A percentile compares a stretch with the other conserved stretches of the same genome.
phyloP scores from a whole-genome alignment of 2,797 vertebrate genomes.

The Artibeus jamaicensis region DNA sequence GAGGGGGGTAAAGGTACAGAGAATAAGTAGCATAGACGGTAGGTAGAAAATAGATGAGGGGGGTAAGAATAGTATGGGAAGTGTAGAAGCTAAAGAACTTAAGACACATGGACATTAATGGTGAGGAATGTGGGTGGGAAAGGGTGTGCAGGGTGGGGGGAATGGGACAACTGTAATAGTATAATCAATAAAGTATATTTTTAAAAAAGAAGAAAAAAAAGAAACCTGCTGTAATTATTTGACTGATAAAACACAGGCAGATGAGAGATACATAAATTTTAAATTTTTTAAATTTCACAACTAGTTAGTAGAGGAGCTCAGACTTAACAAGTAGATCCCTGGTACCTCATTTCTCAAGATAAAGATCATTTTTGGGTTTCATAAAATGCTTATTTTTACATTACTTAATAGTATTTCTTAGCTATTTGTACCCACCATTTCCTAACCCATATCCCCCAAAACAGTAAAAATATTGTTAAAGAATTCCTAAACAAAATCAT shows the following conservation, averaged over 20 bases:
- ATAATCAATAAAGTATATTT: too few relatives aligned
- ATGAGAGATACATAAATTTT: neutral
- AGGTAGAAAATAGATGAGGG: too few relatives aligned
- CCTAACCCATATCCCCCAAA: neutral
- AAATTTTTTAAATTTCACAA: neutral
- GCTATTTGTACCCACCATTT: neutral
- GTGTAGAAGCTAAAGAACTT: too few relatives aligned
- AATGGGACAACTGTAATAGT: too few relatives aligned
- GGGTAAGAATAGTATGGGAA: too few relatives aligned
- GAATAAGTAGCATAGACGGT: too few relatives aligned
- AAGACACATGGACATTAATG: too few relatives aligned
- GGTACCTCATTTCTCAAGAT: neutral
- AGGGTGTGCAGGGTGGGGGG: too few relatives aligned
- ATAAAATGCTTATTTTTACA: neutral
- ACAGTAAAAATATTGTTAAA: neutral
- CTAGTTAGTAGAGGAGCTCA: neutral
- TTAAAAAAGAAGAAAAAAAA: neutral
- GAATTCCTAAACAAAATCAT: neutral
- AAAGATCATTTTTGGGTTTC: slow-evolving; percentile 12
- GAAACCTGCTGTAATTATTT: neutral
- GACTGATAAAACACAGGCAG: neutral
- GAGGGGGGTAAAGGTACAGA: too few relatives aligned
- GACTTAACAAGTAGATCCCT: neutral
- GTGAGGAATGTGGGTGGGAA: too few relatives aligned
- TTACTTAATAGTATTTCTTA: neutral